These are phyloP conservation scores for Cephus pygmeus DNA, from an alignment of 2,888 invertebrate species.

Conservation along the genomic window DNA sequence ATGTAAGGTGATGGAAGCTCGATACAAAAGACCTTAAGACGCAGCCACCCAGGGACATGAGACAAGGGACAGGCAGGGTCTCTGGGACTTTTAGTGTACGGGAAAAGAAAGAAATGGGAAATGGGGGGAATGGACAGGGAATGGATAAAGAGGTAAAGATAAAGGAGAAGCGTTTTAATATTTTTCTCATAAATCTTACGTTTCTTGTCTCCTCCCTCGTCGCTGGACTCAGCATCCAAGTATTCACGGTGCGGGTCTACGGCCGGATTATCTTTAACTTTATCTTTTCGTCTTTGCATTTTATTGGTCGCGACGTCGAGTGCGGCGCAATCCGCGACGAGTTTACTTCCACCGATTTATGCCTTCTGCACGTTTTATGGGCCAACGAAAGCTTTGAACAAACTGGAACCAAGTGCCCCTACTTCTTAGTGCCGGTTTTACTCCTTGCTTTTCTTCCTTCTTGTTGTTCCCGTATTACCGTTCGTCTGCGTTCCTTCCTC, in stretches of 20 bases:
- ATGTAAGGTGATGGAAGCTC: neutral
- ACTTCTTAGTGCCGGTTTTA: neutral
- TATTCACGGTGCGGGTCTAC: slow-evolving; percentile 55
- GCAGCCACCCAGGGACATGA: neutral
- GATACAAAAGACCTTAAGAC: neutral
- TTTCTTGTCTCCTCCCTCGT: slow-evolving; percentile 43
- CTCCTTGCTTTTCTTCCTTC: neutral
- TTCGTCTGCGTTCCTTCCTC: neutral
- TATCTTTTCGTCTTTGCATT: slow-evolving; percentile 57
- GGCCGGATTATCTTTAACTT: slow-evolving; percentile 49
- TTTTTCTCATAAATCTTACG: slow-evolving; percentile 53
- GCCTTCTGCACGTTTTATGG: neutral
- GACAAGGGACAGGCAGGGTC: neutral
- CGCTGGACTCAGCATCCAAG: slow-evolving; percentile 60
- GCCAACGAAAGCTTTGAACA: neutral
- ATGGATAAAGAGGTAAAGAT: slow-evolving; percentile 7
- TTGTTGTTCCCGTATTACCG: neutral
- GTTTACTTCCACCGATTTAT: neutral
- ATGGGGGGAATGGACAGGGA: slow-evolving; percentile 1
- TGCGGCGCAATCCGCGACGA: neutral
- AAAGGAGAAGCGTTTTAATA: slow-evolving; percentile 42
- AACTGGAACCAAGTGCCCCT: neutral
- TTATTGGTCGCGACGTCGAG: slow-evolving; percentile 29
- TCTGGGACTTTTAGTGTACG: neutral
- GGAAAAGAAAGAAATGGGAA: neutral